phyloP scores from a whole-genome alignment of 2,797 vertebrate genomes.

The Sebastolobus altivelis region DNA sequence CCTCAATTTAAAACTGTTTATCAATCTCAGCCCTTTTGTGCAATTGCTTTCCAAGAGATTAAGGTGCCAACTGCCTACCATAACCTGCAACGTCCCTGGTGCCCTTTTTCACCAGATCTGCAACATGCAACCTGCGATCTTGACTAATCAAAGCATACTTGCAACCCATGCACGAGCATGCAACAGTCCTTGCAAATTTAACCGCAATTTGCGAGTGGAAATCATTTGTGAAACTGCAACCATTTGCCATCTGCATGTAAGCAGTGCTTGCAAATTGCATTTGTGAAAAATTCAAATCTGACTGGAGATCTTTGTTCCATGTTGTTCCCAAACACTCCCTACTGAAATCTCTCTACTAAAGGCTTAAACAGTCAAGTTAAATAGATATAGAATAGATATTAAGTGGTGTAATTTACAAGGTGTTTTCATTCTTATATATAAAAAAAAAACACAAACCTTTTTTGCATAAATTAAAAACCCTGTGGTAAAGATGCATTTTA shows the following conservation, averaged over 20 bases:
- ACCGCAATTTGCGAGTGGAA: not conserved
- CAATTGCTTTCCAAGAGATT: not conserved
- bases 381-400: not conserved
- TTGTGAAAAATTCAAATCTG: not conserved
- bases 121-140: not conserved
- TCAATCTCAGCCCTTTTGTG: not conserved
- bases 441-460: not conserved
- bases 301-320: not conserved
- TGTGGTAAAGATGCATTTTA: not conserved
- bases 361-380: not conserved
- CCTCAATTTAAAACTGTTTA: not conserved
- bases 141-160: not conserved
- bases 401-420: not conserved
- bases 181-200: not conserved
- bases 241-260: not conserved
- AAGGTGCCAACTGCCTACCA: no score
- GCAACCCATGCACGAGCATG: accelerated
- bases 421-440: not conserved
- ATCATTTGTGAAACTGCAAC: not conserved
- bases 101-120: not conserved
- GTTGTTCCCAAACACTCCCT: not conserved
- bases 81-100: not conserved
- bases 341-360: not conserved
- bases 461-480: not conserved
- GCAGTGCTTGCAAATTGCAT: not conserved